These are phyloP conservation scores for Lasioglossum villosulum DNA, from an alignment of 2,888 invertebrate genomes.

Conservation along the genomic window DNA sequence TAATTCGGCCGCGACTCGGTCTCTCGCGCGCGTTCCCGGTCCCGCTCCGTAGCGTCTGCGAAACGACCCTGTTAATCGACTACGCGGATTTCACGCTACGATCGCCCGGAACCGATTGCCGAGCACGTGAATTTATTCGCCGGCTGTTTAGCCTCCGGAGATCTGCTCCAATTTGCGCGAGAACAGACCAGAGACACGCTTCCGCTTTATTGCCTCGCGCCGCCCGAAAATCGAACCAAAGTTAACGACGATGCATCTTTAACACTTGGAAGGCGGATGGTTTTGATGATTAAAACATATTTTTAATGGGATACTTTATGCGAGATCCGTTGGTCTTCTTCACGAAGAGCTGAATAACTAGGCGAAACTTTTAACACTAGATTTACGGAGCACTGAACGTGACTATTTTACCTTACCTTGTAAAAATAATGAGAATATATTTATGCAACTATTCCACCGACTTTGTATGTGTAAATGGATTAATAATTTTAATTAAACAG, in stretches of 20 bases:
- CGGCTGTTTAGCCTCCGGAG: constrained; percentile 9
- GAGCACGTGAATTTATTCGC: constrained; percentile 19
- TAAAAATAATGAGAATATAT: no score
- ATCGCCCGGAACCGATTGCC: background rate
- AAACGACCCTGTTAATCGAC: constrained; percentile 47
- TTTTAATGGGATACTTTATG: background rate
- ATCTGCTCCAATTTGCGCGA: constrained; percentile 14
- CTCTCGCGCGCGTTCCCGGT: background rate
- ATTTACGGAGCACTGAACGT: no score
- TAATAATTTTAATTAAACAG: no score
- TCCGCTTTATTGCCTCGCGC: background rate
- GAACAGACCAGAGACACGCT: background rate
- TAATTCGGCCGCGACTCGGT: constrained; percentile 47
- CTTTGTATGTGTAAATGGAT: no score
- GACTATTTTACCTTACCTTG: no score
- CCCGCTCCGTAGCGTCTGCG: background rate
- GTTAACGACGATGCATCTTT: background rate
- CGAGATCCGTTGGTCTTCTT: no score
- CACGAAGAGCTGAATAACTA: no score
- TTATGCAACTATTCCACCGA: no score
- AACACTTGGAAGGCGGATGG: background rate
- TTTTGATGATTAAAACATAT: background rate
- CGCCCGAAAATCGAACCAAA: background rate
- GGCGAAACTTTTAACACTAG: no score
- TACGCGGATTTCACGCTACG: constrained; percentile 17